Conservation (phyloP, 1,140 invertebrate species). For the Mactra quadrangularis region DNA sequence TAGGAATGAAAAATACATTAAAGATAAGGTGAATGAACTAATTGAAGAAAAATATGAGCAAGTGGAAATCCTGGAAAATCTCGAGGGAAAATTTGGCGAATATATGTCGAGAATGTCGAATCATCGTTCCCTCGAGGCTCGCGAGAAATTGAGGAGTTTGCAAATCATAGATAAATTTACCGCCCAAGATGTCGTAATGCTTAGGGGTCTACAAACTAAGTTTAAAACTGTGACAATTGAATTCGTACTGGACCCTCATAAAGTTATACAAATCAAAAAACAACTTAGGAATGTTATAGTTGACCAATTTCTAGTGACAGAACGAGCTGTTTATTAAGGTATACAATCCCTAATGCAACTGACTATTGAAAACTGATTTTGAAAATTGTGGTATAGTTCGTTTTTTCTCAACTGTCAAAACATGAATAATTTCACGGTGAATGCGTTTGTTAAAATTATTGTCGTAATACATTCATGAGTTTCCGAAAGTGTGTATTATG, state of each 20-base stretch:
- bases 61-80: constrained; percentile 31
- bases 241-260: constrained; percentile 20
- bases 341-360: neutral
- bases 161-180: constrained; percentile 7
- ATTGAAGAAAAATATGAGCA: constrained; percentile 34
- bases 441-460: too few species aligned
- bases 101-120: constrained; percentile 3
- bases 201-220: constrained; percentile 21
- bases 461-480: too few species aligned
- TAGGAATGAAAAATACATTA: constrained; percentile 34
- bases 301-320: constrained; percentile 21
- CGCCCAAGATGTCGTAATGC: neutral
- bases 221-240: constrained; percentile 32
- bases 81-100: constrained; percentile 40
- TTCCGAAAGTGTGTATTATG: too few species aligned
- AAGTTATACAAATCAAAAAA: constrained; percentile 9
- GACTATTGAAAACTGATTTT: too few species aligned
- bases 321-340: constrained; percentile 17
- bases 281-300: constrained; percentile 13
- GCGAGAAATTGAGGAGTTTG: constrained; percentile 13
- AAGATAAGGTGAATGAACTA: constrained; percentile 30
- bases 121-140: neutral
- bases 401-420: too few species aligned
- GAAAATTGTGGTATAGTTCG: too few species aligned
- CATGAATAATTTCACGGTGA: too few species aligned